phyloP scores from a whole-genome alignment of 2,797 vertebrate species.

The Eulemur albifrons region DNA sequence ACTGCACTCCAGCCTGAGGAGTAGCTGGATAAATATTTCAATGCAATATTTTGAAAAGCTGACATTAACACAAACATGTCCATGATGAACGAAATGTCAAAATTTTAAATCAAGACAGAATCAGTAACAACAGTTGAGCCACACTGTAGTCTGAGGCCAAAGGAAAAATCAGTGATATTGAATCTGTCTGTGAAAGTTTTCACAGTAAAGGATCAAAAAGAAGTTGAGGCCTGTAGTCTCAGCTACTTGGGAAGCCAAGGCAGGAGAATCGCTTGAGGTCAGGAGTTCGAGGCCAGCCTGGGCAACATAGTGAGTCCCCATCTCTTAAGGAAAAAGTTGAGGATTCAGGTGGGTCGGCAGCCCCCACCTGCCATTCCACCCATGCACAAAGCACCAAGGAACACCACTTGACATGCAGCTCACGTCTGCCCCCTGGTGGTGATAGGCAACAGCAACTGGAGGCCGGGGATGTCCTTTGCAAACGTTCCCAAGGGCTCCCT shows the following conservation, averaged over 20 bases:
- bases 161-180: not conserved
- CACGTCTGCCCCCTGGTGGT: conserved; percentile 7
- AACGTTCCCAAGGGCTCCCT: not conserved
- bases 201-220: not conserved
- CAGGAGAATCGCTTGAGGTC: not conserved
- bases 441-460: not conserved
- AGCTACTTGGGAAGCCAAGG: not conserved
- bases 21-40: not conserved
- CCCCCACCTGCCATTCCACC: fast-evolving
- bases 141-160: not conserved
- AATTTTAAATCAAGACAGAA: not conserved
- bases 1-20: no score
- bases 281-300: not conserved
- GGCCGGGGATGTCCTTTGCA: no score
- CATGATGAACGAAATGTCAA: not conserved
- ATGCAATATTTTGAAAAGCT: not conserved
- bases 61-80: not conserved
- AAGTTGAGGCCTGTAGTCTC: not conserved
- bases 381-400: not conserved
- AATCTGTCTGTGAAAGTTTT: not conserved
- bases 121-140: not conserved
- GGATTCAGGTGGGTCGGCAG: not conserved
- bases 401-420: not conserved
- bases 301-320: not conserved
- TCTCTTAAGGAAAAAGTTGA: not conserved